Base-by-base conservation (phyloP, 1,140 invertebrate species). In the Pseudachorutes palmiensis region DNA sequence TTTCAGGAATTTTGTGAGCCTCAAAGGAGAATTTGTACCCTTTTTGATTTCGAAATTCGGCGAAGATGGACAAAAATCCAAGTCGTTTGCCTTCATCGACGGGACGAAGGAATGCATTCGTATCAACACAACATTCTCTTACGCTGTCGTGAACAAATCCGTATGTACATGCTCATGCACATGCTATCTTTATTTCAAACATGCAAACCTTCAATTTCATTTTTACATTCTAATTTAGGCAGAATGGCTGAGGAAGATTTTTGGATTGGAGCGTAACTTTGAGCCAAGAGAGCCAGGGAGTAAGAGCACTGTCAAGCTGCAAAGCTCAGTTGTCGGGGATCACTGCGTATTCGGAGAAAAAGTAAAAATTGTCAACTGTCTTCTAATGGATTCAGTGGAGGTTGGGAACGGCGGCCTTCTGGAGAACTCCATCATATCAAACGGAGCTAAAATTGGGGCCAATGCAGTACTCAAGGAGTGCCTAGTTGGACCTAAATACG, bases 301-400 rank as follows among this genome's bases (percentile, higher is more conserved):
- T 51, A 60, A n/a, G 48, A 32, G 16, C 55, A 70, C 49, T 68
- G 69, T 28, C 31, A 68, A 31, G 41, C 64, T 28, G 14, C 22
- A 63, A 66, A 69, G 49, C 29, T 58, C 78, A n/a, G 75, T 80
- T 2, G 76, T 83, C 64, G 82, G 82, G 3, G 74, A 76, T 51
- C 75, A 82, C 70, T 82, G 81, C 72, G 74, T 70, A 5, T 78
- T 84, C 32, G 77, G 76, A 49, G 79, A 82, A 31, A 79, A 80
- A 66, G 76, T 77, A 5, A 81, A 81, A 72, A 74, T 83, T 16
- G 76, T 74, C 1, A 82, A 82, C 74, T 79, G 75, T 62, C 74
- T 83, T 64, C 74, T 82, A 24, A 78, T 82, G 77, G 79, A 82
- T 71, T 74, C 81, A 74, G 80, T 82, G 1, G 76, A 68, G 1